These are phyloP conservation scores for Lymantria monacha DNA, from an alignment of 2,888 invertebrate genomes.

Conservation along the genomic window DNA sequence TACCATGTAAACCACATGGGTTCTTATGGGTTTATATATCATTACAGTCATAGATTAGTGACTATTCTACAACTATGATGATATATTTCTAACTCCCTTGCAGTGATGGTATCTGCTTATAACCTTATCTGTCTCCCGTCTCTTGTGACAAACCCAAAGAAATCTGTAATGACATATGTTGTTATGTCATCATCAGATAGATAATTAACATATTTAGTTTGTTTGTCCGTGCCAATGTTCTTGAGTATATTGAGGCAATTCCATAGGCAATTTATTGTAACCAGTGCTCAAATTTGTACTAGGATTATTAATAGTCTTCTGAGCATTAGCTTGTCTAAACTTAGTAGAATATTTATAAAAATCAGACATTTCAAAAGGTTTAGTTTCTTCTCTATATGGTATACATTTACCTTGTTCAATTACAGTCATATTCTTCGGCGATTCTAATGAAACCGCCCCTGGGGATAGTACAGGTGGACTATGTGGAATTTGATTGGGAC, in stretches of 20 bases:
- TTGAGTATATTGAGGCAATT: constrained; percentile 66
- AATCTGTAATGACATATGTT: background rate
- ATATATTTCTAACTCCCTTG: no score
- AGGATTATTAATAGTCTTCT: constrained; percentile 51
- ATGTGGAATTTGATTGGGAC: constrained; percentile 61
- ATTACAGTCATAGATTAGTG: no score
- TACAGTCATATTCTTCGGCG: constrained; percentile 91
- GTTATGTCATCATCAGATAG: background rate
- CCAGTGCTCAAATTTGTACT: constrained; percentile 48
- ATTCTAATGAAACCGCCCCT: constrained; percentile 84
- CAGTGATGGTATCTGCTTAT: no score
- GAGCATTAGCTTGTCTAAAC: constrained; percentile 85
- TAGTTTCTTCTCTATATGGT: constrained; percentile 95
- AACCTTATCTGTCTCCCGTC: no score
- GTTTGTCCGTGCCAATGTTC: constrained; percentile 70
- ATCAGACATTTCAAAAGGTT: constrained; percentile 98
- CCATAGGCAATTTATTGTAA: constrained; percentile 70
- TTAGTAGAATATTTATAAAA: constrained; percentile 99
- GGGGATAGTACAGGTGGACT: constrained; percentile 68
- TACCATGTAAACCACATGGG: no score
- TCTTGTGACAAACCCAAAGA: background rate
- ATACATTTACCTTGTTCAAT: constrained; percentile 95
- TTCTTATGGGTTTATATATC: no score
- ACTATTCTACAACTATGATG: no score
- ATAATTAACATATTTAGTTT: constrained; percentile 35